Base-by-base conservation (phyloP, 2,888 invertebrate genomes). In the Julus scanicus region DNA sequence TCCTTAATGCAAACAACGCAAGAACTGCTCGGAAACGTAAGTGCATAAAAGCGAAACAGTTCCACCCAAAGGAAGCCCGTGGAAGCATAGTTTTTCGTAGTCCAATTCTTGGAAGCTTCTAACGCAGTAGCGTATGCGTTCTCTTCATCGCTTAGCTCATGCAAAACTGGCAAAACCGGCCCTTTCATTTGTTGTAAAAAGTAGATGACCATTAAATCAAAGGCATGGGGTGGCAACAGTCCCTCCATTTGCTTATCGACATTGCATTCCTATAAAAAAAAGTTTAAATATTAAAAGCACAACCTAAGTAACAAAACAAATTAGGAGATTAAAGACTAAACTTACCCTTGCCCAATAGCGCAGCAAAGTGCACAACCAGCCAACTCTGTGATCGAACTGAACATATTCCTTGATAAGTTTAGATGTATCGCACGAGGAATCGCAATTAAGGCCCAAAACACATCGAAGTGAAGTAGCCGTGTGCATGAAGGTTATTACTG, bases 161-260 rank as follows among this genome's bases (percentile, higher is more conserved):
- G 93, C 9, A 94, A 90, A 40, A 93, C 92, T 29, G 94, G 94
- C 53, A 93, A 91, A 2, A 92, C 91, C 4, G 91, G 91, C 4
- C 90, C 91, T 3, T 89, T 89, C 53, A 90, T 89, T 89, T 92
- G 92, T 90, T 94, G 94, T 86, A 94, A 91, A 90, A 92, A 94
- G 90, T 93, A 93, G 9, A 94, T 91, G 0, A 93, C 92, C 92
- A 94, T 92, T 13, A 94, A 89, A 48, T 92, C 91, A 90, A 92
- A 93, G 49, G 92, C 92, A 90, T 93, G 93, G 0, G 93, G 91
- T 1, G 94, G 93, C 83, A 94, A 91, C 17, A 93, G 93, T 9
- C 94, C 93, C 86, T 91, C 91, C 29, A 92, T 91, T 89, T 92
- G 93, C 57, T 92, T 91, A 90, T 94, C 93, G 57, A 93, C 90